phyloP scores from a whole-genome alignment of 2,113 vertebrate genomes.

The Melanotaenia duboulayi region DNA sequence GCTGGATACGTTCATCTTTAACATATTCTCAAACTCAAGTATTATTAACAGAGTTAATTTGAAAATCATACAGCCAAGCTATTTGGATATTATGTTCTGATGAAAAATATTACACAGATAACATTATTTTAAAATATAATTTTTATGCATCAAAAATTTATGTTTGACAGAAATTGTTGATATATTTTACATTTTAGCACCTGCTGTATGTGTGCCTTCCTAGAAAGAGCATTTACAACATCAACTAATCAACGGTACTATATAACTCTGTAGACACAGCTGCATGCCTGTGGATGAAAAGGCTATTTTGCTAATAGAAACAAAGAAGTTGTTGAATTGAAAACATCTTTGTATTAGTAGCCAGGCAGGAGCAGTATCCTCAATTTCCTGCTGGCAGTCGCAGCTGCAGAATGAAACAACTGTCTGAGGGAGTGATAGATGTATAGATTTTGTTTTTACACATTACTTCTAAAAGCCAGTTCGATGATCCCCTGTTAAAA shows the following conservation, averaged over 20 bases:
- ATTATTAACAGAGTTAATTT: constrained; percentile 41
- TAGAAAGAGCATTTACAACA: neutral
- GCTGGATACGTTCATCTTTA: constrained; percentile 26
- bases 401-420: constrained; percentile 48
- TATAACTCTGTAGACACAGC: neutral
- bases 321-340: constrained; percentile 21
- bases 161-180: neutral
- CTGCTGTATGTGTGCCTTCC: neutral
- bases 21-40: constrained; percentile 47
- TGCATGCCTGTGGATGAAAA: neutral
- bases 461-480: constrained; percentile 53
- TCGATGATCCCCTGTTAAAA: constrained; percentile 64
- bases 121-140: no score
- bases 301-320: constrained; percentile 5
- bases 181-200: constrained; percentile 4
- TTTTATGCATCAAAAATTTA: constrained; percentile 29
- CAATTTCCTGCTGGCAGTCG: constrained; percentile 35
- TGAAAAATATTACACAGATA: neutral
- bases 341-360: constrained; percentile 30
- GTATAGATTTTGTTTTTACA: constrained; percentile 70
- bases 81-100: constrained; percentile 4
- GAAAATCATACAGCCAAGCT: constrained; percentile 17
- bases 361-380: constrained; percentile 26
- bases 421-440: constrained; percentile 51
- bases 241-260: neutral